Evolutionary conservation across 2,888 invertebrate species (phyloP), one percentile per base, ranked within the genome.

Genomic region (Scotopteryx bipunctaria): DNA sequence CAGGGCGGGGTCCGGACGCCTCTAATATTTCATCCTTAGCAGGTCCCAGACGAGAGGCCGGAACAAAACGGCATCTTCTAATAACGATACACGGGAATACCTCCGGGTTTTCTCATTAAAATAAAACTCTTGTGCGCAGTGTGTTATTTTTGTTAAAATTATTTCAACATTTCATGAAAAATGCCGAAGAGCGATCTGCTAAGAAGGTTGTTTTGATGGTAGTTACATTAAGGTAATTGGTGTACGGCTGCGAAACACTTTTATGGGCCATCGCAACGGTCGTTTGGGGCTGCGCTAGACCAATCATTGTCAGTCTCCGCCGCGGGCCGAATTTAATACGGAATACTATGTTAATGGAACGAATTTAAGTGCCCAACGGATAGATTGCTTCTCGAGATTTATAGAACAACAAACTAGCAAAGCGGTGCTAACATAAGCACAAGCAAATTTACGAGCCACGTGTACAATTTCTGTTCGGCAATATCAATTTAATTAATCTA

Each of bases 171-270:
- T 81, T 59, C 73, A 74, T 82, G 79, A 74, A 79, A 81, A 78
- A 73, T 71, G 75, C 67, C 67, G 67, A 73, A 71, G 76, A 81
- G 66, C 76, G 74, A 80, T 83, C 78, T 75, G 77, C 78, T 81
- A 80, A 86, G 85, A 86, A 83, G 82, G 81, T 80, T 83, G 76
- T 84, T 84, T 79, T 79, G 81, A 81, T 82, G 84, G 83, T 81
- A 81, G 83, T 81, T 81, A 85, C 86, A 87, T 87, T 87, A 86
- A 85, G 78, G 83, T 88, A 86, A 89, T 88, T 87, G 87, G 78
- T 81, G 73, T 82, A 81, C 80, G 81, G 77, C 78, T 82, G 76
- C 78, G 78, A 81, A 86, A 86, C 80, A 84, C 79, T 83, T 86
- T 87, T 86, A 85, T 83, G 75, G 83, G 73, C 81, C 75, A 81